Evolutionary conservation across 2,113 vertebrate species (phyloP), one percentile per base, ranked within the genome.

Genomic region (Reinhardtius hippoglossoides): DNA sequence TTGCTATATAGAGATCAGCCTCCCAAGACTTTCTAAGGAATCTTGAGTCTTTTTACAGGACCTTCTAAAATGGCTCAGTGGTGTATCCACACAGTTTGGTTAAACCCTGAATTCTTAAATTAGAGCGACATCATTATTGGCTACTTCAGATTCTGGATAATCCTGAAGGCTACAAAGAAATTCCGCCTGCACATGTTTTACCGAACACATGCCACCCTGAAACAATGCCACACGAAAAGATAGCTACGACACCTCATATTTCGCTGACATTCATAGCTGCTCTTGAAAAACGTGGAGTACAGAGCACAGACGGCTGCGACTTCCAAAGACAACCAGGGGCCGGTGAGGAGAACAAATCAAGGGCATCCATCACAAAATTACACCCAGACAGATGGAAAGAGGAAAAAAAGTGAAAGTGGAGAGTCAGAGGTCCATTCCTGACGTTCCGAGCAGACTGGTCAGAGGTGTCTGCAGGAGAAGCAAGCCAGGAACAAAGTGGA

Each of bases 11-110:
- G 65, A 88, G 72, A 88, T 67, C 65, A 77, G 8, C 62, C 69
- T 78, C 59, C 56, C 67, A 71, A 84, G 23, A 79, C 46, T 60
- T 87, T 88, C 24, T 61, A 81, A 84, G 55, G 72, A 87, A 85
- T 86, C 46, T 61, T 40, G n/a, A 78, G 37, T 79, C 55, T 82
- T 87, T 90, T 87, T 88, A 78, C 84, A 83, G 79, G 14, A 57
- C 27, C 5, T 44, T 78, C 10, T 57, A 71, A 76, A 12, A 78
- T 48, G 76, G 71, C 56, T 74, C 12, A 21, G 24, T 64, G 24
- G 8, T 62, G 18, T 59, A 35, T 74, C 50, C 24, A 69, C n/a
- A 37, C 13, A 31, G 13, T 74, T 80, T 23, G 9, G 58, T 54
- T 2, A 63, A 67, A 16, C 62, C 60, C 12, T 60, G 0, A 40